Conservation (phyloP, 2,797 vertebrate species). For the Muraenolepis orangiensis region DNA sequence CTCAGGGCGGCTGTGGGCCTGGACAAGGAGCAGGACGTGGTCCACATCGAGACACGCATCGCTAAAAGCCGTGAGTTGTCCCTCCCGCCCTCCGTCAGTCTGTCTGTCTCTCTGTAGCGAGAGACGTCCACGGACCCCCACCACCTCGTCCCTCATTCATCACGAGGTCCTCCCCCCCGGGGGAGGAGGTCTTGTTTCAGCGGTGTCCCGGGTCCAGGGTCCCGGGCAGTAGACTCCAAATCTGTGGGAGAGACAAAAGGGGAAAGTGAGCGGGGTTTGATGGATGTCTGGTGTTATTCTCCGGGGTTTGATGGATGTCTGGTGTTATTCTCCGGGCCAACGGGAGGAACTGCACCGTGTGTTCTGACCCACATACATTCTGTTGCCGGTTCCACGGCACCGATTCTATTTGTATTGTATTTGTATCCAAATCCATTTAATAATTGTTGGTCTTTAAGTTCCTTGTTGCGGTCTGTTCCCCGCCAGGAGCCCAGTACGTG, state of each 20-base stretch:
- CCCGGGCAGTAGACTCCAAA: slow-evolving; percentile 61
- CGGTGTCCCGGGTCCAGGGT: slow-evolving; percentile 65
- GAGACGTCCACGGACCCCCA: slow-evolving; percentile 59
- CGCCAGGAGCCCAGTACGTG: slow-evolving; percentile 86
- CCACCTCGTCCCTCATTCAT: slow-evolving; percentile 63
- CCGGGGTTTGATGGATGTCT: slow-evolving; percentile 59
- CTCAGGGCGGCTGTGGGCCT: slow-evolving; percentile 87
- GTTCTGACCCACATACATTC: slow-evolving; percentile 40
- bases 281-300: slow-evolving; percentile 65
- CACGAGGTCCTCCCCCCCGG: too few relatives aligned
- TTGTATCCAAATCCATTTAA: too few relatives aligned
- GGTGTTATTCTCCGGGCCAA: slow-evolving; percentile 63
- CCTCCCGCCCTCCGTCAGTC: slow-evolving; percentile 9
- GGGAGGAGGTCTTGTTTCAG: too few relatives aligned
- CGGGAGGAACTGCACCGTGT: slow-evolving; percentile 46
- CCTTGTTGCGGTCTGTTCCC: slow-evolving; percentile 33
- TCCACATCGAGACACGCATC: slow-evolving; percentile 91
- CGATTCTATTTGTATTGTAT: too few relatives aligned
- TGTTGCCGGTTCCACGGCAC: not conserved
- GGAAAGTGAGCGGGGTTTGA: slow-evolving; percentile 59
- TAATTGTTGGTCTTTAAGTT: too few relatives aligned
- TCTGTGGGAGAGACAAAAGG: slow-evolving; percentile 58
- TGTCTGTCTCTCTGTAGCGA: too few relatives aligned
- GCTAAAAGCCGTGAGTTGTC: slow-evolving; percentile 88
- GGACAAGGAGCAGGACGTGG: slow-evolving; percentile 92